A percentile compares a stretch with the other conserved stretches of the same genome.
These are phyloP conservation scores for Brachirus orientalis DNA, from an alignment of 2,113 vertebrate genomes.

Conservation along the genomic window DNA sequence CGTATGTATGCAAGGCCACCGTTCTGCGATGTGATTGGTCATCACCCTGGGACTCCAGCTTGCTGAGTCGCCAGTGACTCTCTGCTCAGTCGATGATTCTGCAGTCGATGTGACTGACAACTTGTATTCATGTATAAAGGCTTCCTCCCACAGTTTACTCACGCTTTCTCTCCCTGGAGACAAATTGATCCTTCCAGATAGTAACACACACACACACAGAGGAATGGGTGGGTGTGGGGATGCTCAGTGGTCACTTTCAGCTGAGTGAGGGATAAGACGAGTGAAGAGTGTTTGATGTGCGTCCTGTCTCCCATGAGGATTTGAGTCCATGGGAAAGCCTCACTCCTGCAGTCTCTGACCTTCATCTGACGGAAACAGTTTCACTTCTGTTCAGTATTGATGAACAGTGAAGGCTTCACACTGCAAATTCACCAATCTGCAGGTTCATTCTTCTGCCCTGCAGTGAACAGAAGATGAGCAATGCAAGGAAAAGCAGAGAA, in stretches of 20 bases:
- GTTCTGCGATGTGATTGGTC: constrained; percentile 17
- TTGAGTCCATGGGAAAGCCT: constrained; percentile 30
- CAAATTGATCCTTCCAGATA: background rate
- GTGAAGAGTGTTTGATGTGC: constrained; percentile 23
- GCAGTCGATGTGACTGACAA: constrained; percentile 16
- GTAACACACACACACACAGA: background rate
- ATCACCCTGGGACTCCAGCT: constrained; percentile 1
- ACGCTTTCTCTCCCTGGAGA: background rate
- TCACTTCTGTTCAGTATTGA: constrained; percentile 26
- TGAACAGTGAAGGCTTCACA: constrained; percentile 6
- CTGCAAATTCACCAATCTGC: constrained; percentile 7
- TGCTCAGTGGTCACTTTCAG: constrained; percentile 16
- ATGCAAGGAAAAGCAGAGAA: background rate
- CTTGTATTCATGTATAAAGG: constrained; percentile 1
- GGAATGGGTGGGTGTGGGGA: background rate
- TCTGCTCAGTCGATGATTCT: constrained; percentile 2
- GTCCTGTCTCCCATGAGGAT: constrained; percentile 1
- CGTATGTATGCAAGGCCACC: no score
- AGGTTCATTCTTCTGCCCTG: constrained; percentile 10
- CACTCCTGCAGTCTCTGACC: background rate
- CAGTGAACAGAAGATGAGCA: background rate
- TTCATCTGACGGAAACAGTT: background rate
- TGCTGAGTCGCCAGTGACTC: constrained; percentile 21
- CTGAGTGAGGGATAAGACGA: no score
- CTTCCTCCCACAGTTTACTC: background rate